Evolutionary conservation across 2,888 invertebrate genomes (phyloP), one percentile per base, ranked within the genome.

Genomic region (Caenorhabditis virilis): DNA sequence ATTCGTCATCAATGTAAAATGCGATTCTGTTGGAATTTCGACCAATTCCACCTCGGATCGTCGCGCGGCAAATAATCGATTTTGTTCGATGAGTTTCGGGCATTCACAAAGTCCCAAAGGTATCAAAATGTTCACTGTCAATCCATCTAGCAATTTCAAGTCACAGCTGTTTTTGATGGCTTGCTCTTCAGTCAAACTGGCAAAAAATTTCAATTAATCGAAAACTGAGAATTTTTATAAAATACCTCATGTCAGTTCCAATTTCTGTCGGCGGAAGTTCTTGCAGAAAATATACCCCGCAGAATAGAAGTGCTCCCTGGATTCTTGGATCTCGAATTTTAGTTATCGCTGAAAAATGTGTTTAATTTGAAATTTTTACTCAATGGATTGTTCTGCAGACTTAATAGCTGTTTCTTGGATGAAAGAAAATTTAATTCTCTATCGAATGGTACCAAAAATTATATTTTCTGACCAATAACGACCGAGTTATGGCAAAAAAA

Each of bases 31-130:
- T 30, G 30, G 30, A 30, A 30, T 6, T 13, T 9, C 13, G 30
- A 30, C 7, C 6, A 30, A 13, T 13, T 30, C 13, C 13, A 30
- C 30, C 13, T 30, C 30, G 30, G 13, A 9, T 30, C 6, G 6
- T 6, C 30, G 13, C 6, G 30, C 6, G 6, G 30, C 30, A 30
- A 36, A n/a, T n/a, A 36, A n/a, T 27, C 22, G 3, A 27, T 61
- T 61, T 20, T 61, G 61, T 25, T 46, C 46, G 23, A 61, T 41
- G 7, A 61, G 46, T 36, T 61, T 61, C 22, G 55, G 61, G 1
- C 50, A 50, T 16, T 61, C 61, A 20, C 35, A 26, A 27, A 35
- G 26, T 15, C 50, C 61, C 16, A 55, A n/a, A 25, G 55, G 11
- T 1, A 55, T 38, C 1, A 35, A 5, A n/a, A 16, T 39, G 20